Conservation (phyloP, 2,888 invertebrate genomes). For the Chirona hameri region DNA sequence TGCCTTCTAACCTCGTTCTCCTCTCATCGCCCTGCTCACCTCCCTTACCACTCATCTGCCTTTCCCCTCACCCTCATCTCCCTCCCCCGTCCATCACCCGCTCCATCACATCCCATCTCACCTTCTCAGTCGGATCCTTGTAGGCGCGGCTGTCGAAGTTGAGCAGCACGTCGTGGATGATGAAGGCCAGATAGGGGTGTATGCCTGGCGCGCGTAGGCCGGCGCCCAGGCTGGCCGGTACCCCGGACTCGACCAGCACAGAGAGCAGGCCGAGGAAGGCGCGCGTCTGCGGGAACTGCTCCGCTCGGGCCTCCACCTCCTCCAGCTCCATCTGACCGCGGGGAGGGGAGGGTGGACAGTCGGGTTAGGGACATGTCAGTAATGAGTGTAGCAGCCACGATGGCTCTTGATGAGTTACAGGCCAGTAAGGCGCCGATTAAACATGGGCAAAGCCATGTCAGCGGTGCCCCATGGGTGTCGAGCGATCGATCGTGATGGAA, state of each 20-base stretch:
- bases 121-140: conserved; percentile 69
- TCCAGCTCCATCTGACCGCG: conserved; percentile 70
- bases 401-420: no score
- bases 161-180: conserved; percentile 71
- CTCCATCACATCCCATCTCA: no score
- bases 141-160: conserved; percentile 77
- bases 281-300: conserved; percentile 82
- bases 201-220: conserved; percentile 78
- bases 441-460: no score
- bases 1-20: no score
- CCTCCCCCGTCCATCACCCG: no score
- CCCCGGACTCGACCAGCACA: conserved; percentile 65
- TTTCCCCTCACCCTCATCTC: no score
- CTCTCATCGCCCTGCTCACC: no score
- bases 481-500: no score
- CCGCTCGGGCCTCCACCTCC: conserved; percentile 85
- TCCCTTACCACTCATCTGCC: no score
- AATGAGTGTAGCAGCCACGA: background rate
- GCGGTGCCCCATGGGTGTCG: no score
- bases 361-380: no score
- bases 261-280: conserved; percentile 73
- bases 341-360: no score
- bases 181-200: conserved; percentile 81
- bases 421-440: background rate
- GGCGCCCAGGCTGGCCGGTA: conserved; percentile 63